Conservation (phyloP, 2,113 vertebrate species). For the Platycercus adscitus region DNA sequence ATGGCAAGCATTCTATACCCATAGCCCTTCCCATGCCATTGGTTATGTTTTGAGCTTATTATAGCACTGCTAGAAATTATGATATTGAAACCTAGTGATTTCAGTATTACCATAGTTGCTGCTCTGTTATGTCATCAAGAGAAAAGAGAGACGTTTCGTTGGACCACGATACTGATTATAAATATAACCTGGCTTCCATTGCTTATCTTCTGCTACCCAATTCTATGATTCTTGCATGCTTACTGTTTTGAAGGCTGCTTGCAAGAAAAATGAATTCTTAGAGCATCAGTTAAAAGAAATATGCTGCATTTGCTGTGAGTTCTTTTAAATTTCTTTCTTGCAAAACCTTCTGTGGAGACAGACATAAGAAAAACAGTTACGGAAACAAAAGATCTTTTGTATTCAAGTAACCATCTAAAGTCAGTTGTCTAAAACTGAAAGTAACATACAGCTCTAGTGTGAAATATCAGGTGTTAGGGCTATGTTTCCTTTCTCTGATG, state of each 20-base stretch:
- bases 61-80: neutral
- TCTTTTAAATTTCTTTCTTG: neutral
- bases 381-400: neutral
- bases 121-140: neutral
- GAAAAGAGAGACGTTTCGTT: neutral
- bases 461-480: neutral
- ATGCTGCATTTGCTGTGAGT: neutral
- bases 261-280: neutral
- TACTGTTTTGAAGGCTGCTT: neutral
- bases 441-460: neutral
- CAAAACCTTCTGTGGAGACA: neutral
- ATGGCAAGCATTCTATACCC: neutral
- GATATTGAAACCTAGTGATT: neutral
- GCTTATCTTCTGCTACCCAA: neutral
- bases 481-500: conserved; percentile 1
- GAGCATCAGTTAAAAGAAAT: neutral
- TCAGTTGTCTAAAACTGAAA: neutral
- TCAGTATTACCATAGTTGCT: neutral
- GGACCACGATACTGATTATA: neutral
- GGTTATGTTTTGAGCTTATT: conserved; percentile 13
- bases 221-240: neutral
- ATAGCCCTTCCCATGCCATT: neutral
- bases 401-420: neutral
- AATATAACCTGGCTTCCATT: neutral
- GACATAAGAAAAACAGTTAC: neutral